Evolutionary conservation across 2,797 vertebrate genomes (phyloP).

Genomic region (Enteromius unitaeniatus): DNA sequence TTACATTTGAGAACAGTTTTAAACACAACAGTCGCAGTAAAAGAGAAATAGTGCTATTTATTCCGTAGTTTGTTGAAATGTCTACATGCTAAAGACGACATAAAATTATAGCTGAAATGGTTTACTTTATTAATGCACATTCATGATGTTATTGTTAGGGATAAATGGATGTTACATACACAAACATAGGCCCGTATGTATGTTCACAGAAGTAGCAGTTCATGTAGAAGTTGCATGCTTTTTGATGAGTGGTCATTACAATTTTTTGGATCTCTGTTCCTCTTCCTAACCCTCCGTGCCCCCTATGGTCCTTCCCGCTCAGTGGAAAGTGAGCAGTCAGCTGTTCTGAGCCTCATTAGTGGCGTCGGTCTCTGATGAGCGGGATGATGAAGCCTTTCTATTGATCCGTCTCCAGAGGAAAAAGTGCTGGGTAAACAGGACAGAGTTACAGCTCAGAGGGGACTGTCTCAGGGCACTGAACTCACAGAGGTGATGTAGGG

Average conservation of each 20-base stretch:
- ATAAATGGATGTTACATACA: not conserved
- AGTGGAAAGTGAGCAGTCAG: constrained; percentile 59
- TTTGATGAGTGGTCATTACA: not conserved
- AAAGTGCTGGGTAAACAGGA: constrained; percentile 62
- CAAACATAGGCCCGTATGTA: not conserved
- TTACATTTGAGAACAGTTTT: not conserved
- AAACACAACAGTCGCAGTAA: not conserved
- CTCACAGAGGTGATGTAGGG: constrained; percentile 17
- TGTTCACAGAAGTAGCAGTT: not conserved
- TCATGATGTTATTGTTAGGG: not conserved
- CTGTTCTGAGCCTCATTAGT: constrained; percentile 64
- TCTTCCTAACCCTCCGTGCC: constrained; percentile 27
- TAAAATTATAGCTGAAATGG: not conserved
- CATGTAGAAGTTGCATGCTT: not conserved
- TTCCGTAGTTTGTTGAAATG: not conserved
- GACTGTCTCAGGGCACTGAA: constrained; percentile 1
- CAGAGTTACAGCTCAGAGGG: constrained; percentile 33
- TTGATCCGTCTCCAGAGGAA: constrained; percentile 60
- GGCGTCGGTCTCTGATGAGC: constrained; percentile 60
- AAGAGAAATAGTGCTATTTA: not conserved
- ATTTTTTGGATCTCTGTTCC: not conserved
- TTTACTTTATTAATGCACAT: not conserved
- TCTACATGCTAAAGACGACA: not conserved
- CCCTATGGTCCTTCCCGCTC: constrained; percentile 21
- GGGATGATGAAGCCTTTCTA: constrained; percentile 61